phyloP scores from a whole-genome alignment of 2,797 vertebrate genomes.

The Xenentodon cancila region DNA sequence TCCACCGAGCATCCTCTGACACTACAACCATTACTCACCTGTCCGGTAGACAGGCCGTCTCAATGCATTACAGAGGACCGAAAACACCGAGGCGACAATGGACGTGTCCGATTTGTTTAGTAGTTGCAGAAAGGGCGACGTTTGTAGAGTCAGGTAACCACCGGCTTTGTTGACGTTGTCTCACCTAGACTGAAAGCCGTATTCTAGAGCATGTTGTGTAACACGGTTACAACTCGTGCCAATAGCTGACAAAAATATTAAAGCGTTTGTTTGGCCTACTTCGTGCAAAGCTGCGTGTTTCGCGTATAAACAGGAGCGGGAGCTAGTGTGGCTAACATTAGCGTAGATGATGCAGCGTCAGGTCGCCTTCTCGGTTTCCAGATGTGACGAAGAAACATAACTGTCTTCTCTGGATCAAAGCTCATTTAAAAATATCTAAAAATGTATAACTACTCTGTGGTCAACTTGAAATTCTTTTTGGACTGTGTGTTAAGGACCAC shows the following conservation, averaged over 20 bases:
- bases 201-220: neutral
- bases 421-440: too few species aligned
- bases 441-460: too few species aligned
- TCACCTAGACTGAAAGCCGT: neutral
- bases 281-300: neutral
- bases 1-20: slow-evolving; percentile 12
- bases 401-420: too few species aligned
- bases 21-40: slow-evolving; percentile 37
- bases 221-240: too few species aligned
- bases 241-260: neutral
- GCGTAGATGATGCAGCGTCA: slow-evolving; percentile 21
- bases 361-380: slow-evolving; percentile 20
- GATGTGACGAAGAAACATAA: neutral
- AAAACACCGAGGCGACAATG: slow-evolving; percentile 83
- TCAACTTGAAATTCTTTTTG: too few species aligned
- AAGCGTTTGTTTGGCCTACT: neutral
- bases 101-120: slow-evolving; percentile 92
- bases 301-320: neutral
- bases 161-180: neutral
- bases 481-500: too few species aligned
- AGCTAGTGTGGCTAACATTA: slow-evolving; percentile 36
- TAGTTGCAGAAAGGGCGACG: slow-evolving; percentile 95
- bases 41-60: slow-evolving; percentile 79
- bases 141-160: slow-evolving; percentile 91
- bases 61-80: slow-evolving; percentile 81